Percentiles rank a stretch among this genome's conserved stretches.
Conservation (phyloP, 2,888 invertebrate species). For the Cotesia congregata region DNA sequence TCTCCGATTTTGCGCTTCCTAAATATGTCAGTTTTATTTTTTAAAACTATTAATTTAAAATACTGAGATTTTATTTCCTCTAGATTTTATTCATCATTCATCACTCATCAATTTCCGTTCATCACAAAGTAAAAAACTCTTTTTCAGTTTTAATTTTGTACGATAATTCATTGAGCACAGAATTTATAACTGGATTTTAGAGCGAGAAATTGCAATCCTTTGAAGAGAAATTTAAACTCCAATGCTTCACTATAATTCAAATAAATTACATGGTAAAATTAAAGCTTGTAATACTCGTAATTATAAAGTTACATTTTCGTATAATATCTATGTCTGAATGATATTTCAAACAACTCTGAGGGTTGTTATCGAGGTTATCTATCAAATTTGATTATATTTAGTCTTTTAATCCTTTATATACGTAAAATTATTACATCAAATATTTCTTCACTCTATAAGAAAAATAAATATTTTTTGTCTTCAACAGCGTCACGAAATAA, state of each 20-base stretch:
- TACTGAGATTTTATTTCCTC: background rate
- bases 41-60: background rate
- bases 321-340: background rate
- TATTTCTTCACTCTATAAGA: background rate
- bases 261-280: background rate
- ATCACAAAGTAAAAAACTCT: background rate
- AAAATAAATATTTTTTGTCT: conserved; percentile 20
- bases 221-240: background rate
- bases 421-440: background rate
- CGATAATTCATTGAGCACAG: background rate
- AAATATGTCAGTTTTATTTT: conserved; percentile 12
- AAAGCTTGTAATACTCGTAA: background rate
- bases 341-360: background rate
- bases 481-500: conserved; percentile 21
- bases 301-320: background rate
- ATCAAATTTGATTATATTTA: background rate
- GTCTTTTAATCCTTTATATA: background rate
- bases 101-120: background rate
- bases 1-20: conserved; percentile 26
- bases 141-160: background rate
- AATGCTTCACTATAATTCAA: background rate
- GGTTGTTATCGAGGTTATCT: background rate
- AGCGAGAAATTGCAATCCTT: background rate
- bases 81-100: background rate
- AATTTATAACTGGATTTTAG: background rate